Evolutionary conservation across 2,113 vertebrate species (phyloP), one percentile per base, ranked within the genome.

Genomic region (Eira barbara): DNA sequence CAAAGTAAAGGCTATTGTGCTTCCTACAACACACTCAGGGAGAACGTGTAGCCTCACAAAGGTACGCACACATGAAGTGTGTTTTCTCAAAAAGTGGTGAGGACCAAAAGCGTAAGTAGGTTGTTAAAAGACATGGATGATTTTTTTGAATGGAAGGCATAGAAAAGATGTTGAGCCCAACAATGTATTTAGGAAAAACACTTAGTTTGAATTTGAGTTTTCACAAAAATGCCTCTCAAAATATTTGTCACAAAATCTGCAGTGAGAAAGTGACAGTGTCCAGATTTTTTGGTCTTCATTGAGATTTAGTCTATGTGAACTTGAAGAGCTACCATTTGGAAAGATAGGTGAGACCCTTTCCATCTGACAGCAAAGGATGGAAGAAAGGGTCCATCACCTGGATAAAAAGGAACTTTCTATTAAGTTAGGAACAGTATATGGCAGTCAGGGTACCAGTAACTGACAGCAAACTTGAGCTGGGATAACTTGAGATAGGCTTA

Each of bases 51-150:
- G 7, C 4, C 9, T 18, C 0, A 23, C n/a, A 49, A 45, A 90
- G 49, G 4, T 31, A 52, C 13, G 0, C 7, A 2, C 20, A 6
- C 3, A 39, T n/a, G 17, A 4, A 18, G 0, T 14, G 9, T 29
- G 9, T 21, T 55, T 85, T 45, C 67, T 34, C 52, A 15, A 69
- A 65, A 52, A 4, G 8, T 12, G 3, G 6, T 20, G 14, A 87
- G 49, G 71, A 76, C 42, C 13, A 3, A 17, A 29, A 52, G 57
- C 45, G 9, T 21, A 42, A 71, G 36, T 15, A 55, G n/a, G 25
- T 67, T 29, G 27, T 57, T 45, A 78, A 92, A 76, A 69, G 25
- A 42, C 1, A 39, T 36, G 15, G 21, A 39, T 7, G 9, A 3
- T 3, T 17, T 67, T 80, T 81, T 69, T 89, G 15, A 79, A 69